phyloP scores from a whole-genome alignment of 2,113 vertebrate species.

The Megalops atlanticus region DNA sequence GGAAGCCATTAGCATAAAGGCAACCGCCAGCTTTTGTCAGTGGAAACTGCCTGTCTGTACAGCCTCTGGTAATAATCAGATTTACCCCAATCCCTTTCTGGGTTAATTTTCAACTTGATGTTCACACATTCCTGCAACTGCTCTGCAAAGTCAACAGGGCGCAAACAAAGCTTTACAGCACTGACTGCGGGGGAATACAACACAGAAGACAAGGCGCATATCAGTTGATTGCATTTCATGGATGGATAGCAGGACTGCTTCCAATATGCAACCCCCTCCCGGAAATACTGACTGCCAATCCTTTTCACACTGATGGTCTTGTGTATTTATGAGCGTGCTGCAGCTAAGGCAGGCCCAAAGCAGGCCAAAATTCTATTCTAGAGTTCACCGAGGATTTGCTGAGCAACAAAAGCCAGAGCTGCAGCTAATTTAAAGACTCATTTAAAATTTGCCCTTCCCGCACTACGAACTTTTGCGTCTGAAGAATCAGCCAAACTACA shows the following conservation, averaged over 20 bases:
- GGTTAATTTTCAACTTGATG: conserved; percentile 25
- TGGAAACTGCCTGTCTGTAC: neutral
- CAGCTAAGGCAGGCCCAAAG: neutral
- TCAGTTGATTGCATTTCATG: neutral
- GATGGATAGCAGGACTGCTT: neutral
- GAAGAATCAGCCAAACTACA: neutral
- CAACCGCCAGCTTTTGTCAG: neutral
- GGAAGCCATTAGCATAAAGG: conserved; percentile 21
- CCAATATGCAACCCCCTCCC: neutral
- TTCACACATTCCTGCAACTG: neutral
- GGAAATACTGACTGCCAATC: neutral
- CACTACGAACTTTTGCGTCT: neutral
- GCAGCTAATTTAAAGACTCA: neutral
- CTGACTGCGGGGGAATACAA: neutral
- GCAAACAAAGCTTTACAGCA: neutral
- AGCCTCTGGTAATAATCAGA: conserved; percentile 9
- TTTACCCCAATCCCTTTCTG: neutral
- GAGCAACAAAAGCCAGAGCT: too few relatives aligned
- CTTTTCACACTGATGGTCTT: neutral
- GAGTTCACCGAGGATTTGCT: neutral
- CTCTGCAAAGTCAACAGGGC: neutral
- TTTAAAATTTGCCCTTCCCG: neutral
- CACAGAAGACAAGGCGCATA: neutral
- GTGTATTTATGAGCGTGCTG: neutral
- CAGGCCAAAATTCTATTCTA: neutral